A percentile compares a stretch with the other conserved stretches of the same genome.
These are phyloP conservation scores for Achatina immaculata DNA, from an alignment of 1,140 invertebrate genomes.

Conservation along the genomic window DNA sequence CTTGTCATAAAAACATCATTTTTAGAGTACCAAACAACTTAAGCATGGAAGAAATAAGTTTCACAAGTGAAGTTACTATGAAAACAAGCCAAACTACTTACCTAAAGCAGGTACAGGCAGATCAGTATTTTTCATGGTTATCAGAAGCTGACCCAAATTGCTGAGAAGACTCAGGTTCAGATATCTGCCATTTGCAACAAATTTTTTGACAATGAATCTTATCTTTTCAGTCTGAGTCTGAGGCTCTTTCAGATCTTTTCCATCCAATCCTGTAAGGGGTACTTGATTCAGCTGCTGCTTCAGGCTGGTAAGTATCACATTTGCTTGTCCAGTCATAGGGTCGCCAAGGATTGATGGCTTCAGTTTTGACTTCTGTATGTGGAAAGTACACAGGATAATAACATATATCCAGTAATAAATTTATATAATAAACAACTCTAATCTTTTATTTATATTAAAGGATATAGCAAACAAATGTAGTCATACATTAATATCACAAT, in stretches of 20 bases:
- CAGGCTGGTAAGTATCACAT: constrained; percentile 58
- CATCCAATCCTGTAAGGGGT: constrained; percentile 19
- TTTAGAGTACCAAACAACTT: too few relatives aligned
- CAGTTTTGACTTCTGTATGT: constrained; percentile 33
- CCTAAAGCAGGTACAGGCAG: background rate
- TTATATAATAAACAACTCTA: too few relatives aligned
- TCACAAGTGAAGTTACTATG: too few relatives aligned
- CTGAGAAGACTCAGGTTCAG: constrained; percentile 27
- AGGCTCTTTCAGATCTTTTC: constrained; percentile 11
- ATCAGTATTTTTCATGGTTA: constrained; percentile 30
- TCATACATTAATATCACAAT: too few relatives aligned
- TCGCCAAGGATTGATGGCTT: constrained; percentile 62
- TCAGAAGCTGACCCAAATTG: constrained; percentile 35
- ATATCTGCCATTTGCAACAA: constrained; percentile 33
- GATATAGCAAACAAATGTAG: too few relatives aligned
- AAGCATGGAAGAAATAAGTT: too few relatives aligned
- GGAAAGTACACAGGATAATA: background rate
- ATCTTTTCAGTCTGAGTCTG: constrained; percentile 2
- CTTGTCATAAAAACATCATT: too few relatives aligned
- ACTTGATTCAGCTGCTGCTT: constrained; percentile 54
- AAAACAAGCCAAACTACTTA: too few relatives aligned
- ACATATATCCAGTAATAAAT: too few relatives aligned
- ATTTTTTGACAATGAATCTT: constrained; percentile 25
- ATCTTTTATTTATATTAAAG: too few relatives aligned
- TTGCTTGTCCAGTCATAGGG: constrained; percentile 62